Base-by-base conservation (phyloP, 2,888 invertebrate species). In the Empis livida region DNA sequence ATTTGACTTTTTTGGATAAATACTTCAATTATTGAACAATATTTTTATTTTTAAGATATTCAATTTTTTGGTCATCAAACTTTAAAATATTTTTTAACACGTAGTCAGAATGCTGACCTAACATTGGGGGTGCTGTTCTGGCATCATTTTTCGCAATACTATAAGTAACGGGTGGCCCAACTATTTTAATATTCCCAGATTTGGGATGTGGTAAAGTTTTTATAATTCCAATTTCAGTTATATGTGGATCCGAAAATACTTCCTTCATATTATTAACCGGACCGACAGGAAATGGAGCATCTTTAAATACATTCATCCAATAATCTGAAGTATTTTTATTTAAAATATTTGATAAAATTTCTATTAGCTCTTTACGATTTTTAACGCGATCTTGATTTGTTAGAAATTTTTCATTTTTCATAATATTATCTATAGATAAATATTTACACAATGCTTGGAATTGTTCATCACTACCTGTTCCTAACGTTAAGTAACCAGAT, bases 191-290 rank as follows among this genome's bases (percentile, higher is more conserved):
- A 14, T 63, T 67, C 0, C 87, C 89, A 17, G 80, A 80, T 30
- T 71, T 71, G 0, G 82, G 74, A 68, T 93, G 89, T 0, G 73
- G 62, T 51, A 90, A 54, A 49, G 79, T 79, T 63, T 86, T 77
- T 0, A 90, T 84, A 47, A 90, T 61, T n/a, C 72, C 76, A 50
- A 84, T 80, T 2, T 76, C 73, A 53, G 77, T 74, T 0, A 95
- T 79, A 68, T 96, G 96, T 3, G 84, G 82, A 72, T 96, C 92
- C 44, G 80, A 75, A 65, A 96, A 96, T 0, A 88, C 89, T 68
- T 90, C 80, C 52, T 77, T 70, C 67, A 96, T 80, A 39, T 75
- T 81, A 70, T 97, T 96, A 5, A 97, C 80, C 0, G 93, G 92
- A 0, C 93, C 95, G 59, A 82, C 85, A 0, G 96, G 92, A 64